phyloP scores from a whole-genome alignment of 2,797 vertebrate species.

The Poeciliopsis gracilis region DNA sequence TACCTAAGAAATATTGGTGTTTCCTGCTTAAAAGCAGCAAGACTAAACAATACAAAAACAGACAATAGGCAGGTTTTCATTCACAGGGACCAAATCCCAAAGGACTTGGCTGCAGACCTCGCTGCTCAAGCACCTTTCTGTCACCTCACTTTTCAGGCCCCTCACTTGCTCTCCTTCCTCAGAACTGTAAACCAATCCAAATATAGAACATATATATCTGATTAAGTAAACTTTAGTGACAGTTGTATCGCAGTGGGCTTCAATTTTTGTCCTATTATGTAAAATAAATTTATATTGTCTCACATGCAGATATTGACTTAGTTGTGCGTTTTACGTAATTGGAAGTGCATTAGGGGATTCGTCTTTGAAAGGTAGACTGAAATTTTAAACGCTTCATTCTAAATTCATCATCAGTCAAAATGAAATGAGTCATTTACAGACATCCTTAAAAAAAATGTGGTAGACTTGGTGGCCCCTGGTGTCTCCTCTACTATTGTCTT shows the following conservation, averaged over 20 bases:
- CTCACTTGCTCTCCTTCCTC: neutral
- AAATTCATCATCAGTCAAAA: neutral
- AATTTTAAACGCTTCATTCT: neutral
- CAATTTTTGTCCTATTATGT: neutral
- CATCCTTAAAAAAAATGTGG: neutral
- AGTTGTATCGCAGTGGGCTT: neutral
- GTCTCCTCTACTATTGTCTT: neutral
- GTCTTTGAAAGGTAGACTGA: neutral
- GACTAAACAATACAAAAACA: neutral
- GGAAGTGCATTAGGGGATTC: neutral
- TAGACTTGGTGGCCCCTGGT: neutral
- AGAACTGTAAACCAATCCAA: neutral
- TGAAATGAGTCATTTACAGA: neutral
- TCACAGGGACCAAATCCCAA: neutral
- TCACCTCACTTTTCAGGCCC: neutral
- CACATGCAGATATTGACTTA: neutral
- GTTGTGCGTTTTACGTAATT: neutral
- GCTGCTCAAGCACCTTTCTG: neutral
- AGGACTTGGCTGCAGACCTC: neutral
- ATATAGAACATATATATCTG: neutral
- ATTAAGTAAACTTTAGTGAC: neutral
- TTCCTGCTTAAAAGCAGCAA: neutral
- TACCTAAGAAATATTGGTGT: neutral
- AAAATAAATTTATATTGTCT: neutral
- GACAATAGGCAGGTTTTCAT: neutral